Evolutionary conservation across 2,888 invertebrate species (phyloP).

Genomic region (Pammene aurita): DNA sequence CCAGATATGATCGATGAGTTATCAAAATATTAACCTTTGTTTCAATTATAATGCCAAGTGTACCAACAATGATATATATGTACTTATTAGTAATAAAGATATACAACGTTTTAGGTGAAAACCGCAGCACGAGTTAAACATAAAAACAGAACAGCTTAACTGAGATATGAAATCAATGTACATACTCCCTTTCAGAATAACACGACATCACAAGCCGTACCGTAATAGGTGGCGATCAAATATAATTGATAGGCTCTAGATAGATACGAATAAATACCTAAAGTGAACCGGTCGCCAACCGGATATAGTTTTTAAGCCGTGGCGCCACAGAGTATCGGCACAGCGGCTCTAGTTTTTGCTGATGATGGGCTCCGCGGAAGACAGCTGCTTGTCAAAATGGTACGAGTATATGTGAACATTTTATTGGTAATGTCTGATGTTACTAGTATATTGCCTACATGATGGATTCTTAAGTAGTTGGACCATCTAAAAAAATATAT

Average conservation of each 20-base stretch:
- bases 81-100: not conserved
- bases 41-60: not conserved
- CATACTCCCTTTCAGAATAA: constrained; percentile 6
- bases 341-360: constrained; percentile 35
- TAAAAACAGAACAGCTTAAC: constrained; percentile 6
- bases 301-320: constrained; percentile 48
- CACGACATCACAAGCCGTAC: constrained; percentile 15
- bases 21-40: too few species aligned
- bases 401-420: constrained; percentile 7
- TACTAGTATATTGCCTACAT: constrained; percentile 3
- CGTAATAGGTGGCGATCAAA: constrained; percentile 39
- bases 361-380: constrained; percentile 18
- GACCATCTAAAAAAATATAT: not conserved
- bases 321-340: constrained; percentile 34
- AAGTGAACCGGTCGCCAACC: constrained; percentile 51
- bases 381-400: constrained; percentile 35
- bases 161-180: not conserved
- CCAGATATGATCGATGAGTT: too few species aligned
- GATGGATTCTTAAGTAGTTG: not conserved
- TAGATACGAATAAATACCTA: constrained; percentile 39
- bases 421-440: constrained; percentile 13
- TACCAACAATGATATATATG: not conserved
- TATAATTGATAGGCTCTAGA: constrained; percentile 42
- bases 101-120: not conserved
- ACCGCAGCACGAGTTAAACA: not conserved